Percentiles rank a stretch among this genome's conserved stretches.
Conservation (phyloP, 2,888 invertebrate genomes). For the Gisinianus flammeolus region DNA sequence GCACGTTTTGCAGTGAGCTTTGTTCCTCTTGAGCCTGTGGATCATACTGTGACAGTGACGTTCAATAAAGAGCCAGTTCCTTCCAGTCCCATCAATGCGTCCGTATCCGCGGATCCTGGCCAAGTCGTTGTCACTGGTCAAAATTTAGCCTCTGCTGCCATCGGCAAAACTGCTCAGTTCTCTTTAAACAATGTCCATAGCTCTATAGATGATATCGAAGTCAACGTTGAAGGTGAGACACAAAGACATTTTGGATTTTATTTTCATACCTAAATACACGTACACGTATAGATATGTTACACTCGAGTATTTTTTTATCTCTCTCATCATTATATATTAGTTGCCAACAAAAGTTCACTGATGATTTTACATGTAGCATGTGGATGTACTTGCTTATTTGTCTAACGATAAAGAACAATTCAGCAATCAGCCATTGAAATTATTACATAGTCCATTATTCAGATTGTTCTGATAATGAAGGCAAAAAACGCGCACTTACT, state of each 20-base stretch:
- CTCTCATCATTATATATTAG: not conserved
- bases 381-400: too few relatives aligned
- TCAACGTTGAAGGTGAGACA: conserved; percentile 92
- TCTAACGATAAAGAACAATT: too few relatives aligned
- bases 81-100: conserved; percentile 89
- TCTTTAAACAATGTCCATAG: conserved; percentile 70
- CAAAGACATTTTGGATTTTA: not conserved
- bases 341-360: too few relatives aligned
- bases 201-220: conserved; percentile 90
- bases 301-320: conserved; percentile 10
- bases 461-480: not conserved
- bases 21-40: conserved; percentile 90
- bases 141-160: conserved; percentile 66
- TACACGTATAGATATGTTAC: too few relatives aligned
- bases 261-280: too few relatives aligned
- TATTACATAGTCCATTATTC: not conserved
- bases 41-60: conserved; percentile 94
- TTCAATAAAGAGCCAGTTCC: conserved; percentile 88
- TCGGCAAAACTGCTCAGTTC: conserved; percentile 66
- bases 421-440: too few relatives aligned
- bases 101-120: conserved; percentile 69
- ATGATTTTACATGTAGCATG: too few relatives aligned
- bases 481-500: not conserved
- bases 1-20: conserved; percentile 95
- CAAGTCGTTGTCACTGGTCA: conserved; percentile 69